Evolutionary conservation across 2,113 vertebrate genomes (phyloP), one percentile per base, ranked within the genome.

Genomic region (Pitta sordida): DNA sequence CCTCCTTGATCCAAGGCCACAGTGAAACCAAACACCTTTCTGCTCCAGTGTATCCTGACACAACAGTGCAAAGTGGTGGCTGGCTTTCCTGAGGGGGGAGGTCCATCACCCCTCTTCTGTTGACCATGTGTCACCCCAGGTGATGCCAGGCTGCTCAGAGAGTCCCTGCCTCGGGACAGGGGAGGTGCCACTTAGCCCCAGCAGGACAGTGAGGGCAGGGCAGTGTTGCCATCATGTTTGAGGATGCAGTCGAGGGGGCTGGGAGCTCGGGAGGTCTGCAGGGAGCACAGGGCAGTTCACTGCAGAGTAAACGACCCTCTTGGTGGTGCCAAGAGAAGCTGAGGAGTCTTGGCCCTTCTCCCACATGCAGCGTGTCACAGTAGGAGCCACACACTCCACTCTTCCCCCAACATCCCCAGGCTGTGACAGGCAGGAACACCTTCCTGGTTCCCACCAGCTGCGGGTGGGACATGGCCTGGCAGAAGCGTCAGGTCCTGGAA

Each of bases 21-120:
- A 83, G 94, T 77, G 88, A 93, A 95, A 94, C 93, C 94, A 94
- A 94, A 95, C 96, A 84, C 85, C 87, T 91, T 88, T 60, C 82
- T 91, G 81, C 91, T 91, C 89, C 90, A 20, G 64, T 24, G 81
- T 91, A 84, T 83, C 67, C 89, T 65, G 71, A 77, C 62, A 39
- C 71, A 32, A 14, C 60, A 22, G 15, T 13, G 1, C 49, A 29
- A 36, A 83, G 92, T 56, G 79, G 79, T 62, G 81, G 84, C 71
- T 84, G 88, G 81, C 86, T 84, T 51, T 32, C 37, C 74, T 26
- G 70, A 16, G 87, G 60, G 76, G 86, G 71, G 56, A 64, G 37
- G 20, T 81, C 65, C 30, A 3, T 52, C 58, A 3, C 74, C 59
- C 65, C 68, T 14, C 2, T 81, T 77, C 2, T 0, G 0, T 18